Evolutionary conservation across 2,888 invertebrate species (phyloP).

Genomic region (Bedellia somnulentella): DNA sequence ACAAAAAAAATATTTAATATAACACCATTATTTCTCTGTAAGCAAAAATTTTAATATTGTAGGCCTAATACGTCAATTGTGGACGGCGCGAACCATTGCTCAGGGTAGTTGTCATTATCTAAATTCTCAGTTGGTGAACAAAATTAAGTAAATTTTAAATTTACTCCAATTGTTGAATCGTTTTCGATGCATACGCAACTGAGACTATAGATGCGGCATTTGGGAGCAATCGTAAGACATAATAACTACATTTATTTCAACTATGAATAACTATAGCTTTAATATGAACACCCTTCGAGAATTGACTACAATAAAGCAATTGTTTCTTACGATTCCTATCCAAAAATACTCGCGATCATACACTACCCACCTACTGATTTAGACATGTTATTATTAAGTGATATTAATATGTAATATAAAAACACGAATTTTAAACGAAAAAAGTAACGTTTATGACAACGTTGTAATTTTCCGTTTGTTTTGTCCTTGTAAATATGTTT

Average conservation of each 20-base stretch:
- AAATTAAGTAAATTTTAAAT: too few relatives aligned
- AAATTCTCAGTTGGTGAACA: constrained; percentile 2
- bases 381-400: constrained; percentile 48
- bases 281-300: too few relatives aligned
- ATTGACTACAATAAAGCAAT: constrained; percentile 7
- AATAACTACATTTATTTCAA: too few relatives aligned
- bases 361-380: constrained; percentile 46
- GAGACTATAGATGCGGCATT: too few relatives aligned
- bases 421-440: constrained; percentile 60
- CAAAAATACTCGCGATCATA: constrained; percentile 20
- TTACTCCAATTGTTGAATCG: too few relatives aligned
- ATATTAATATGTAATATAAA: constrained; percentile 56
- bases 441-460: constrained; percentile 39
- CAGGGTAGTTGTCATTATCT: constrained; percentile 41
- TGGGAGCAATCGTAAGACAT: too few relatives aligned
- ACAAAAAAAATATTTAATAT: too few relatives aligned
- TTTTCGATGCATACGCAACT: too few relatives aligned
- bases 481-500: constrained; percentile 60
- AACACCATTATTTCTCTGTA: too few relatives aligned
- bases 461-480: constrained; percentile 51
- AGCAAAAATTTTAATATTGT: too few relatives aligned
- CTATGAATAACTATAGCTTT: too few relatives aligned
- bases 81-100: constrained; percentile 52
- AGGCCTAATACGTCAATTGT: constrained; percentile 58
- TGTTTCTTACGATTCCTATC: constrained; percentile 32